Base-by-base conservation (phyloP, 2,113 vertebrate species). In the Suricata suricatta region DNA sequence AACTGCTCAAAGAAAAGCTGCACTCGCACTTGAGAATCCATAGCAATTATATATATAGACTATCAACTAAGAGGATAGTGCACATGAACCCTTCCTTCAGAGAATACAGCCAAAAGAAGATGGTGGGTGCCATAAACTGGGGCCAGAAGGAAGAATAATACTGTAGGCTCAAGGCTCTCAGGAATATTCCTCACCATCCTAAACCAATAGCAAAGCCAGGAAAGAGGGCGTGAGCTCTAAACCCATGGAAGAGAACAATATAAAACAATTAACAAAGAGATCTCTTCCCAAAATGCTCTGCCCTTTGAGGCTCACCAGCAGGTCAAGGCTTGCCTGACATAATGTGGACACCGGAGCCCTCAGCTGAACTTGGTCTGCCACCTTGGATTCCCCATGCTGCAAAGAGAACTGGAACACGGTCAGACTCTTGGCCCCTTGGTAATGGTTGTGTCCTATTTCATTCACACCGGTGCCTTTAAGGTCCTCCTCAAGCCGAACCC, bases 1-100 rank as follows among this genome's bases (percentile, higher is more conserved):
- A 98, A 94, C 85, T 41, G 19, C 81, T 97, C 91, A 72, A 95
- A 97, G 77, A 83, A 98, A 74, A 97, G 91, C 35, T 96, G 79
- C 68, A 35, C 29, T 33, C 92, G 77, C 44, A 94, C 93, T 96
- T 94, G 81, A 94, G 95, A 94, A 92, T 92, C 91, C 95, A 64
- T 0, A 0, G 76, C 90, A 98, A 83, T 60, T 69, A 87, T 93
- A 91, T 47, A 33, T 69, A 94, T 64, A 98, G 94, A 8, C 17
- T 83, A 69, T 63, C 38, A 88, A 79, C 44, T 90, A 44, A 94
- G 54, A 94, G 85, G 88, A 50, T 10, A 76, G 38, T 81, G 4
- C 74, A 95, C 89, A 95, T 50, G 72, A 93, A 95, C 5, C 16
- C 9, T 44, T 93, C 72, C 54, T 94, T 97, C 79, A 93, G 89